These are phyloP conservation scores for Muntiacus reevesi DNA, from an alignment of 2,113 vertebrate species.

Conservation along the genomic window DNA sequence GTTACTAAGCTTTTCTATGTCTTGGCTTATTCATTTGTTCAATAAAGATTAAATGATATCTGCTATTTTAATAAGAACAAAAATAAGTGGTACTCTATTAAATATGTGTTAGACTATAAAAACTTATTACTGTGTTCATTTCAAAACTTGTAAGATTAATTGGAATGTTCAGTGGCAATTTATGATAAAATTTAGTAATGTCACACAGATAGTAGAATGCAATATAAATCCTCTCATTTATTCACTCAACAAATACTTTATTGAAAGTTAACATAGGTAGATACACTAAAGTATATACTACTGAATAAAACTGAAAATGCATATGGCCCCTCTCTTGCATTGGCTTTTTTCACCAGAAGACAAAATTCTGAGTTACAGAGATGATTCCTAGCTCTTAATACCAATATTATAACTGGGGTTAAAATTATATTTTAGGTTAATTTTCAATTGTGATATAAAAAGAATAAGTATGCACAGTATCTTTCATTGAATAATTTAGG, in stretches of 20 bases:
- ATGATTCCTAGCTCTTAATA: not conserved
- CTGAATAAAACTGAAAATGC: not conserved
- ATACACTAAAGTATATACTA: not conserved
- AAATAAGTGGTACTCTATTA: not conserved
- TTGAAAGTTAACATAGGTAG: not conserved
- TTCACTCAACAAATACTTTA: not conserved
- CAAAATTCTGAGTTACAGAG: not conserved
- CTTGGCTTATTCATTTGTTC: not conserved
- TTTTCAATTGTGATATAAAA: constrained; percentile 1
- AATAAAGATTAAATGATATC: not conserved
- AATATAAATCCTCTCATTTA: not conserved
- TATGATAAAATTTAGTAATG: not conserved
- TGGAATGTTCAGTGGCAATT: not conserved
- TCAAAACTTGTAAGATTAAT: not conserved
- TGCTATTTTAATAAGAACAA: not conserved
- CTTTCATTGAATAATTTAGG: not conserved
- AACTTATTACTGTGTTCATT: not conserved
- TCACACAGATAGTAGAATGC: not conserved
- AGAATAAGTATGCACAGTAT: not conserved
- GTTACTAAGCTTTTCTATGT: not conserved
- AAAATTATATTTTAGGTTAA: not conserved
- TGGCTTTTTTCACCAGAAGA: not conserved
- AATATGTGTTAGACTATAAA: not conserved
- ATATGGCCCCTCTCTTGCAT: not conserved
- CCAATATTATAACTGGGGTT: not conserved